Evolutionary conservation across 92 coral and sea anemone species (phyloP).

Genomic region (Porites evermanni): DNA sequence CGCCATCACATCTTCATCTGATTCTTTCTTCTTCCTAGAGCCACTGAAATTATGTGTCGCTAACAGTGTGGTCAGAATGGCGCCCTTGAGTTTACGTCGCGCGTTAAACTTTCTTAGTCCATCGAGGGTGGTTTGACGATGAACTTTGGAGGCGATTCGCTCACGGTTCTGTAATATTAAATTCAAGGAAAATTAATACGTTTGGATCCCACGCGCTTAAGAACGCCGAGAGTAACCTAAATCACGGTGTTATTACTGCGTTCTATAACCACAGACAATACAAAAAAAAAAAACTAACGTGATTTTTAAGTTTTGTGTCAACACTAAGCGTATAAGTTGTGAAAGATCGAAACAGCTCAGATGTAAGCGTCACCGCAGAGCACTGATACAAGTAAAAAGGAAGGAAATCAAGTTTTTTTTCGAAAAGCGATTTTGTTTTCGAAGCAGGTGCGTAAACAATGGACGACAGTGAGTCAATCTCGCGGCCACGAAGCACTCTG

Average conservation of each 20-base stretch:
- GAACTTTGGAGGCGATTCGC: constrained; percentile 94
- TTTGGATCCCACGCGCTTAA: neutral
- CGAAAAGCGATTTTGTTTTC: neutral
- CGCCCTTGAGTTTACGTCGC: constrained; percentile 94
- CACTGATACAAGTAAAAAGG: neutral
- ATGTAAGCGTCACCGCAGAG: constrained; percentile 1
- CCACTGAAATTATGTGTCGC: constrained; percentile 87
- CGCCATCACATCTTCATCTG: constrained; percentile 85
- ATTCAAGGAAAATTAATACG: neutral
- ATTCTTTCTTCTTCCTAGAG: constrained; percentile 84
- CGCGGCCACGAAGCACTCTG: constrained; percentile 15
- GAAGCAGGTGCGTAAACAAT: constrained; percentile 43
- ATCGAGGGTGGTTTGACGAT: constrained; percentile 98
- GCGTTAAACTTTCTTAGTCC: constrained; percentile 96
- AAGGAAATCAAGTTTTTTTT: neutral
- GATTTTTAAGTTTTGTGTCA: constrained; percentile 9
- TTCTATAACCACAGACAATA: neutral
- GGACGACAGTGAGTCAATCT: constrained; percentile 27
- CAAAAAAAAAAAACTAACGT: constrained; percentile 5
- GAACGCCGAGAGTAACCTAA: neutral
- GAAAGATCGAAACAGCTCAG: constrained; percentile 11
- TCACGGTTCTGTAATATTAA: constrained; percentile 83
- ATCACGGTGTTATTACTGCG: neutral
- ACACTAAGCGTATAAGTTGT: neutral
- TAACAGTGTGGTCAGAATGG: constrained; percentile 93